Base-by-base conservation (phyloP, 1,140 invertebrate species). In the Acyrthosiphon pisum region DNA sequence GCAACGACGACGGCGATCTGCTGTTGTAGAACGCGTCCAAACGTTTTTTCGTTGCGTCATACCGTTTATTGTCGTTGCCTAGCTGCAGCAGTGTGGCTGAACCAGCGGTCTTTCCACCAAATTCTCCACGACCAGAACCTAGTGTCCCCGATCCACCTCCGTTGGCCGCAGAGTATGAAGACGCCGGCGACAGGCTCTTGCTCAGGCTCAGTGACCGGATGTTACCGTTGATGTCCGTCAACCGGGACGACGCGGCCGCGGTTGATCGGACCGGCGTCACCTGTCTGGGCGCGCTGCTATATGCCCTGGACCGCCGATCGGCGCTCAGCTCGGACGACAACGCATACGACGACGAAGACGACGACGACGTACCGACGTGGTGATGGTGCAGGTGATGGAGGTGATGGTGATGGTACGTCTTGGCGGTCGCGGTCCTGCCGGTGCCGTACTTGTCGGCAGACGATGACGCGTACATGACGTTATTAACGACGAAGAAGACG, bases 1-100 rank as follows among this genome's bases (percentile, higher is more conserved):
- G 48, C n/a, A 23, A 44, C 46, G 81, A 48, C 37, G 91, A 93
- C 76, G 68, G 44, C 68, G 76, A 84, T 37, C 91, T 84, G 46
- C 22, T 91, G 44, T 30, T 86, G 48, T 93, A 93, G 46, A 93
- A 93, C 76, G 91, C 76, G 81, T 93, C 91, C 81, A 93, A 86
- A 93, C 91, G 91, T 93, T 93, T 93, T 84, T 84, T 93, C n/a
- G 91, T 84, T 26, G 68, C 81, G 8, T 93, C 76, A 56, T 93
- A 93, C n/a, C 91, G 91, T 93, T 88, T 84, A 84, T 91, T 56
- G 44, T 93, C 81, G 91, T 93, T 93, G 91, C 91, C 91, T 86
- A 93, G 91, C 91, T 53, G 56, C 91, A 83, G 41, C 91, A 93
- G 48, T 23, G 91, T 7, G 22, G 44, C 76, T 18, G 91, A 14